Conservation (phyloP, 2,888 invertebrate genomes). For the Neoitamus cyanurus region DNA sequence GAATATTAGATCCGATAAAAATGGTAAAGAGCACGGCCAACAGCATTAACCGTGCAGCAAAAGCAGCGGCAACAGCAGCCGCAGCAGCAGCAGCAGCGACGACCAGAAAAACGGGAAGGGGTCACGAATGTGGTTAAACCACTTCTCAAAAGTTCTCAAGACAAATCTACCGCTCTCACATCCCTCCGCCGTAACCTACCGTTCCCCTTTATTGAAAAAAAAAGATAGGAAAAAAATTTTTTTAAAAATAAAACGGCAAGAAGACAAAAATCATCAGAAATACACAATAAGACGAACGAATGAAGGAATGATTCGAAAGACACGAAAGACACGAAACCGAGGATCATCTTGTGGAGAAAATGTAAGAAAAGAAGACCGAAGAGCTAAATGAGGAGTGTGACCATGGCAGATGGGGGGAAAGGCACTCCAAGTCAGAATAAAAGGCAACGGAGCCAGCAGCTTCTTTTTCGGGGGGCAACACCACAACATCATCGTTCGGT, state of each 20-base stretch:
- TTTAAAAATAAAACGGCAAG: no score
- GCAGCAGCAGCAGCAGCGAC: not conserved
- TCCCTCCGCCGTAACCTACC: not conserved
- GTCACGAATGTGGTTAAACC: slow-evolving; percentile 39
- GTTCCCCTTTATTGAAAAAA: no score
- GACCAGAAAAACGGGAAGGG: slow-evolving; percentile 19
- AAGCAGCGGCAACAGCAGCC: not conserved
- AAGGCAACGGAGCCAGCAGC: no score
- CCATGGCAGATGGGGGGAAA: no score
- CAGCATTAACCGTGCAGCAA: not conserved
- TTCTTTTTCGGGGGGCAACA: no score
- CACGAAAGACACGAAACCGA: not conserved
- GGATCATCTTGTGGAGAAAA: not conserved
- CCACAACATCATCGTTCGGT: no score
- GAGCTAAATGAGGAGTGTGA: no score
- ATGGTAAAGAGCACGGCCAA: not conserved
- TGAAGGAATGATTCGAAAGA: not conserved
- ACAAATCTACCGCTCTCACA: not conserved
- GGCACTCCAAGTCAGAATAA: no score
- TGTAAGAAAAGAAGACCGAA: not conserved
- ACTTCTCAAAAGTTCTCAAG: slow-evolving; percentile 30
- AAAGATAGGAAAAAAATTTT: no score
- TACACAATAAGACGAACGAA: not conserved
- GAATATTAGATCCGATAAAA: not conserved
- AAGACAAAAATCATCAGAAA: not conserved